Percentiles rank a stretch among this genome's conserved stretches.
These are phyloP conservation scores for Hippocampus abdominalis DNA, from an alignment of 2,113 vertebrate species.

Conservation along the genomic window DNA sequence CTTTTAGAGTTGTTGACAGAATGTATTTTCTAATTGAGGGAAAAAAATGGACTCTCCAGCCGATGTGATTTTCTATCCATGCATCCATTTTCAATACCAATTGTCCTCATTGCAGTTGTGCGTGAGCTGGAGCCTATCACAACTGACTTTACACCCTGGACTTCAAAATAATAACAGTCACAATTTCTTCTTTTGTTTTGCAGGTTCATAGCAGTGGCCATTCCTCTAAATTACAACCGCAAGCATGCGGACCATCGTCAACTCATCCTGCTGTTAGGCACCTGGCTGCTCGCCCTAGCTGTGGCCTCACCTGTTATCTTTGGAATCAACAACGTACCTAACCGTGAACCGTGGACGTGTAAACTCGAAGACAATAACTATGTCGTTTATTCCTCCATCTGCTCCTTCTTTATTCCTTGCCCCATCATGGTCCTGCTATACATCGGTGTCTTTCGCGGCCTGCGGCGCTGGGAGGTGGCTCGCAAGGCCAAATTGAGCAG, in stretches of 20 bases:
- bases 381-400: conserved; percentile 87
- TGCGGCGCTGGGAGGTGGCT: conserved; percentile 81
- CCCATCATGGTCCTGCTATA: conserved; percentile 92
- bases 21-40: no score
- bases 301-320: conserved; percentile 89
- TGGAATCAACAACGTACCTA: conserved; percentile 82
- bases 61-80: neutral
- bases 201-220: conserved; percentile 89
- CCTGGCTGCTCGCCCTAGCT: conserved; percentile 88
- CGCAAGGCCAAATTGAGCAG: conserved; percentile 79
- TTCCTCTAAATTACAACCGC: conserved; percentile 85
- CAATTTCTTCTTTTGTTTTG: neutral
- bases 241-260: conserved; percentile 83
- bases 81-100: neutral
- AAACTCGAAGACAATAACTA: conserved; percentile 89
- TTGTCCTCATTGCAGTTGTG: no score
- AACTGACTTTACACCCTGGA: neutral
- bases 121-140: neutral
- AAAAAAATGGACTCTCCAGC: no score
- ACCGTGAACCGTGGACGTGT: conserved; percentile 80
- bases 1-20: no score
- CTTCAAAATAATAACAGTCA: neutral
- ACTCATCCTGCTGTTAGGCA: conserved; percentile 81
- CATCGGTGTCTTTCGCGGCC: conserved; percentile 83
- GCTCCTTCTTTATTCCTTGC: conserved; percentile 94